These are phyloP conservation scores for Menidia beryllina DNA, from an alignment of 2,113 vertebrate genomes.

Conservation along the genomic window DNA sequence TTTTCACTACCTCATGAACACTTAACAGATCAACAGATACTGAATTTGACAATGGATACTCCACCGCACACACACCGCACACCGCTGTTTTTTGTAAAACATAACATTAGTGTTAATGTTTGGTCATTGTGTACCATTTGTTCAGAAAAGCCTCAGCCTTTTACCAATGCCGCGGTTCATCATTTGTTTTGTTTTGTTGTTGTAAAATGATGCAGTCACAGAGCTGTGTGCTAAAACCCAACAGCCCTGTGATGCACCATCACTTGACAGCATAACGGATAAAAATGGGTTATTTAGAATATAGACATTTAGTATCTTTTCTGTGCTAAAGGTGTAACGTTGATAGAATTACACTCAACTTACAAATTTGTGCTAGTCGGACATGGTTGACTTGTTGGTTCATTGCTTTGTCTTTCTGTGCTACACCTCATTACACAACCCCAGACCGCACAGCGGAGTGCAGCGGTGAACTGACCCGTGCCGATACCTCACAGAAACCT, in stretches of 20 bases:
- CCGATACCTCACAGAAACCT: conserved; percentile 9
- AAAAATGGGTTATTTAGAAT: not conserved
- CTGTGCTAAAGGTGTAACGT: no score
- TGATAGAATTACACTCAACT: not conserved
- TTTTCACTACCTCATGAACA: conserved; percentile 16
- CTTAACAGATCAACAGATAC: conserved; percentile 22
- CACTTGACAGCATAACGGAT: not conserved
- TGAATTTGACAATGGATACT: conserved; percentile 16
- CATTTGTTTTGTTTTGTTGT: not conserved
- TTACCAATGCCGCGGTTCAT: not conserved
- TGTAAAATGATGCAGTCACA: not conserved
- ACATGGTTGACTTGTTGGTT: not conserved
- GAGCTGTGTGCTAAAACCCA: not conserved
- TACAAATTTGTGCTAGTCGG: not conserved
- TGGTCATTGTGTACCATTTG: not conserved
- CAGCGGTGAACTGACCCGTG: conserved; percentile 21
- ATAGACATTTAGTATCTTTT: not conserved
- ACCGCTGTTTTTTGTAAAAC: not conserved
- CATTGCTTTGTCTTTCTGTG: conserved; percentile 1
- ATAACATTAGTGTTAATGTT: not conserved
- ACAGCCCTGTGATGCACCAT: not conserved
- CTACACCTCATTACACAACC: not conserved
- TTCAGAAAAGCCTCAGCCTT: not conserved
- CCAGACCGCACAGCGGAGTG: not conserved
- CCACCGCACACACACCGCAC: not conserved